A percentile compares a stretch with the other conserved stretches of the same genome.
Conservation (phyloP, 2,888 invertebrate genomes). For the Petrophora chlorosata region DNA sequence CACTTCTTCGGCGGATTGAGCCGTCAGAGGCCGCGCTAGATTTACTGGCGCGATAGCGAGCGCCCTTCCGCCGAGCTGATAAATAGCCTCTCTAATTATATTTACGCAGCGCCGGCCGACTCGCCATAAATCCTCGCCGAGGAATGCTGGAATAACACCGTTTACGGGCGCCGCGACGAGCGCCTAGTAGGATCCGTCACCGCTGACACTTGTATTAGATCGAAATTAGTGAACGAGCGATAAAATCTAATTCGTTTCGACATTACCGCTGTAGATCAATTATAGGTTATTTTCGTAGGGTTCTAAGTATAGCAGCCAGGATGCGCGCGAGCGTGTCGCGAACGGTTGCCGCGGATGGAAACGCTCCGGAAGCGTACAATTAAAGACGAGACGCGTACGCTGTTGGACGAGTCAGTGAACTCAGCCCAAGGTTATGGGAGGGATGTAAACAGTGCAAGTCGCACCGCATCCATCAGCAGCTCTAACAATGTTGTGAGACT, state of each 20-base stretch:
- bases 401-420: conserved; percentile 69
- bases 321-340: conserved; percentile 62
- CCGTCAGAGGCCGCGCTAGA: conserved; percentile 70
- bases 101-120: conserved; percentile 79
- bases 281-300: conserved; percentile 32
- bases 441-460: conserved; percentile 59
- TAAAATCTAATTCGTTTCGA: conserved; percentile 56
- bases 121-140: conserved; percentile 69
- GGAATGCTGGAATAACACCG: conserved; percentile 74
- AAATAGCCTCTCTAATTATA: conserved; percentile 82
- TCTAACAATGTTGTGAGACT: conserved; percentile 67
- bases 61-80: conserved; percentile 79
- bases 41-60: conserved; percentile 75
- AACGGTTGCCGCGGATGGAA: conserved; percentile 62
- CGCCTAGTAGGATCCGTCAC: conserved; percentile 59
- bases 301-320: conserved; percentile 50
- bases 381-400: conserved; percentile 58
- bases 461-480: conserved; percentile 68
- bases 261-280: conserved; percentile 46
- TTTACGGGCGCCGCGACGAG: conserved; percentile 59
- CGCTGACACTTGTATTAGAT: conserved; percentile 59
- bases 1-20: conserved; percentile 73
- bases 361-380: conserved; percentile 72
- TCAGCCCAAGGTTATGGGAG: conserved; percentile 68
- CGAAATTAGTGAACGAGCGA: conserved; percentile 59